Evolutionary conservation across 1,140 invertebrate species (phyloP).

Genomic region (Agraylea sexmaculata): DNA sequence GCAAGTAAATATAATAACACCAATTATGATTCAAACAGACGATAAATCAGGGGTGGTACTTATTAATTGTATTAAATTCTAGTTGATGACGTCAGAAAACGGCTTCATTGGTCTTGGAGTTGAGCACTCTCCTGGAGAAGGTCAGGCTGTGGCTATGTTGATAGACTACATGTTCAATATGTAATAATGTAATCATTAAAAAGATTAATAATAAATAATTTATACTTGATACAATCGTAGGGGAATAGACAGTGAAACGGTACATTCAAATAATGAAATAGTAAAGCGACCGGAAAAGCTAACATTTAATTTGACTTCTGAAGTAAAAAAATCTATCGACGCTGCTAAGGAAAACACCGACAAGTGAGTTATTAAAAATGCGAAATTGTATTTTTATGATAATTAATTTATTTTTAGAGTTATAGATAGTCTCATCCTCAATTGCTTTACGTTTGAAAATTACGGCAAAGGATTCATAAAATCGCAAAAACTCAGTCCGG

Average conservation of each 20-base stretch:
- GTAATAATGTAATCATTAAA: conserved; percentile 50
- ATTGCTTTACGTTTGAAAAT: conserved; percentile 55
- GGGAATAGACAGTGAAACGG: too few species aligned
- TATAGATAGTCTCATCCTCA: conserved; percentile 57
- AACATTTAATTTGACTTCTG: conserved; percentile 41
- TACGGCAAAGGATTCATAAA: conserved; percentile 81
- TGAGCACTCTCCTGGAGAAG: conserved; percentile 90
- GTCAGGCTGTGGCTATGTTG: conserved; percentile 72
- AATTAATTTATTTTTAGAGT: conserved; percentile 44
- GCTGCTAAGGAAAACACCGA: conserved; percentile 45
- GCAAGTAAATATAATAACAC: conserved; percentile 51
- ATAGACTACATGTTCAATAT: conserved; percentile 65
- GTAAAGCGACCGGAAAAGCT: too few species aligned
- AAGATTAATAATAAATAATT: too few species aligned
- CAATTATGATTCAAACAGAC: too few species aligned
- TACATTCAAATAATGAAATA: too few species aligned
- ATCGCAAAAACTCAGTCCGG: conserved; percentile 71
- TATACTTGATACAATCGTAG: too few species aligned
- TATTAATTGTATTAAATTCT: conserved; percentile 29
- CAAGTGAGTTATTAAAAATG: conserved; percentile 36
- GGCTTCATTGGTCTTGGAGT: conserved; percentile 82
- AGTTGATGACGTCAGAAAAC: conserved; percentile 74
- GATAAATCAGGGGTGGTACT: too few species aligned
- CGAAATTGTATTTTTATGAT: conserved; percentile 9
- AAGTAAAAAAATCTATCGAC: conserved; percentile 40